A percentile compares a stretch with the other conserved stretches of the same genome.
These are phyloP conservation scores for Imbricaverruca yamaguchii DNA, from an alignment of 2,888 invertebrate genomes.

Conservation along the genomic window DNA sequence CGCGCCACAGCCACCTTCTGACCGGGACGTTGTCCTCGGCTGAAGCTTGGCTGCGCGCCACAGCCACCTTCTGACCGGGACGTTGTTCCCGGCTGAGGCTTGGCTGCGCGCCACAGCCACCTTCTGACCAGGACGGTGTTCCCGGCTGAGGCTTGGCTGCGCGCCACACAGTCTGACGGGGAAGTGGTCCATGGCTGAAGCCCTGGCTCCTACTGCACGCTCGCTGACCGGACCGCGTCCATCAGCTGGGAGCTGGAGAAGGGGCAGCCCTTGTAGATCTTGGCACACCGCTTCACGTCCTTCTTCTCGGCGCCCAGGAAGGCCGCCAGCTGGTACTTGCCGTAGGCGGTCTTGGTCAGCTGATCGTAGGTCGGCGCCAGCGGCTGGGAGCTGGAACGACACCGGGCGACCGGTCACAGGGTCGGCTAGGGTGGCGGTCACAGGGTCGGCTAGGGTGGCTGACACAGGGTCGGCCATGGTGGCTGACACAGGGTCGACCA, in stretches of 20 bases:
- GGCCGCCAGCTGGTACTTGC: constrained; percentile 22
- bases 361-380: background rate
- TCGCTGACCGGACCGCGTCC: background rate
- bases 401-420: too few relatives aligned
- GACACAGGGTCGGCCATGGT: too few relatives aligned
- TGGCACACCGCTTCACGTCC: constrained; percentile 9
- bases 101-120: too few relatives aligned
- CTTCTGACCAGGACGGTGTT: background rate
- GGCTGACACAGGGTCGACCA: too few relatives aligned
- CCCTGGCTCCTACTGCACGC: background rate
- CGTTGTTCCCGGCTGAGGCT: background rate
- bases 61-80: background rate
- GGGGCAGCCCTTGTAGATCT: constrained; percentile 6
- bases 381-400: background rate
- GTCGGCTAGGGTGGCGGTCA: too few relatives aligned
- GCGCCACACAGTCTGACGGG: background rate
- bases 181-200: background rate
- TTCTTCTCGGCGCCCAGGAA: constrained; percentile 19
- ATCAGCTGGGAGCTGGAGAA: constrained; percentile 11
- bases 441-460: too few relatives aligned
- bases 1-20: background rate
- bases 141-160: background rate
- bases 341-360: background rate
- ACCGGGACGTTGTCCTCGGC: background rate
- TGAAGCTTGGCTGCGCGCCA: background rate